Conservation (phyloP, 2,797 vertebrate genomes). For the Babyrousa celebensis region DNA sequence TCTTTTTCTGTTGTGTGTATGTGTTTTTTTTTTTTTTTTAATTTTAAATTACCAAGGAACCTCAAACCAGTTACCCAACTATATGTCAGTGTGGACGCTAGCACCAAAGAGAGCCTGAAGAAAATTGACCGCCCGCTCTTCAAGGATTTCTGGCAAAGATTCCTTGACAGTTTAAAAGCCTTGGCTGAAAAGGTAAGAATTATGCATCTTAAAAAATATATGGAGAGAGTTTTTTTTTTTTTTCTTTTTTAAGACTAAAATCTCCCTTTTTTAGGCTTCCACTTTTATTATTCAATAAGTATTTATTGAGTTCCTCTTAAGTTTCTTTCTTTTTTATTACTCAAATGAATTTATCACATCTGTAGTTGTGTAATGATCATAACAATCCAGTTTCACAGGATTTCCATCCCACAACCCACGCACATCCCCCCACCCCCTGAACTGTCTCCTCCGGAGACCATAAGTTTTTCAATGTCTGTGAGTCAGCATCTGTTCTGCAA, state of each 20-base stretch:
- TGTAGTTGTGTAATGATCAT: too few relatives aligned
- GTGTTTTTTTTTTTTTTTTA: neutral
- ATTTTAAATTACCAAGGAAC: conserved; percentile 90
- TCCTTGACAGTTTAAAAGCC: conserved; percentile 96
- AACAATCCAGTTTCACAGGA: too few relatives aligned
- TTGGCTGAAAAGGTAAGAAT: conserved; percentile 96
- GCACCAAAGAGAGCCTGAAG: conserved; percentile 97
- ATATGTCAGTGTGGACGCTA: conserved; percentile 98
- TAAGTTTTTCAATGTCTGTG: too few relatives aligned
- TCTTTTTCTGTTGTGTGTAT: neutral
- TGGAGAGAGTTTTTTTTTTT: neutral
- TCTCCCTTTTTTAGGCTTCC: neutral
- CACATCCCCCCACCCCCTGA: too few relatives aligned
- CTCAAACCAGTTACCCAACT: conserved; percentile 97
- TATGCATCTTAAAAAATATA: conserved; percentile 14
- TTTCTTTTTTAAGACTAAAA: neutral
- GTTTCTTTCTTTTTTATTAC: neutral
- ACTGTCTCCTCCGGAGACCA: too few relatives aligned
- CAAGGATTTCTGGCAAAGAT: conserved; percentile 98
- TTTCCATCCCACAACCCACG: too few relatives aligned
- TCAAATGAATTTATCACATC: too few relatives aligned
- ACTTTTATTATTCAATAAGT: conserved; percentile 5
- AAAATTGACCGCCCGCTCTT: conserved; percentile 98
- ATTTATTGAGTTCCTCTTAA: neutral
- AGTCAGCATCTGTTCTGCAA: too few relatives aligned